Base-by-base conservation (phyloP, 2,797 vertebrate genomes). In the Knipowitschia caucasica region DNA sequence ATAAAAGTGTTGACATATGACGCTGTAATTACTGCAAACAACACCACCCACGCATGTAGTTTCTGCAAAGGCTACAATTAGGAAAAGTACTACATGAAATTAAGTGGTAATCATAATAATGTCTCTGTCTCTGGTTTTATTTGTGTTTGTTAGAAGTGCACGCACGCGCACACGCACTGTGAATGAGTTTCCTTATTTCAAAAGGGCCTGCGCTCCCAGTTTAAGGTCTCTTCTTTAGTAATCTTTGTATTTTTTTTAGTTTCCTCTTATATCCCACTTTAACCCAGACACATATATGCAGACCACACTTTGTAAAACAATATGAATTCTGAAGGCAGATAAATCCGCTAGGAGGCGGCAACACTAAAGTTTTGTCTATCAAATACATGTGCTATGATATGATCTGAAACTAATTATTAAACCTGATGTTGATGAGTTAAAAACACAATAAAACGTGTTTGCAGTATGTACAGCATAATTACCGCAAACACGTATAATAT, bases 291-390 rank as follows among this genome's bases (percentile, higher is more conserved):
- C n/a, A n/a, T n/a, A n/a, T n/a, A n/a, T n/a, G n/a, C n/a, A n/a
- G n/a, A n/a, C n/a, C n/a, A n/a, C n/a, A n/a, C n/a, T n/a, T n/a
- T n/a, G n/a, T n/a, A n/a, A n/a, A n/a, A n/a, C n/a, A n/a, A n/a
- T 26, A 36, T 35, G 4, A 45, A 34, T 10, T 33, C 2, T 29
- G 60, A 15, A 47, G 39, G 34, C 10, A 35, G 26, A 36, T 58
- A 51, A 51, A 67, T 62, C 75, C 81, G n/a, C 75, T 50, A 80
- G 80, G 78, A 68, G 81, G 80, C 77, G 40, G 69, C 72, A 78
- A 50, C 8, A 45, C 35, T 59, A 15, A 62, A 68, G 59, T 67
- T 59, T 50, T 12, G 40, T 56, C 14, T 53, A 54, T 8, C 17
- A 24, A 12, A 66, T 62, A 43, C 59, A 69, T 72, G n/a, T n/a